Evolutionary conservation across 2,113 vertebrate species (phyloP), one percentile per base, ranked within the genome.

Genomic region (Ascaphus truei): DNA sequence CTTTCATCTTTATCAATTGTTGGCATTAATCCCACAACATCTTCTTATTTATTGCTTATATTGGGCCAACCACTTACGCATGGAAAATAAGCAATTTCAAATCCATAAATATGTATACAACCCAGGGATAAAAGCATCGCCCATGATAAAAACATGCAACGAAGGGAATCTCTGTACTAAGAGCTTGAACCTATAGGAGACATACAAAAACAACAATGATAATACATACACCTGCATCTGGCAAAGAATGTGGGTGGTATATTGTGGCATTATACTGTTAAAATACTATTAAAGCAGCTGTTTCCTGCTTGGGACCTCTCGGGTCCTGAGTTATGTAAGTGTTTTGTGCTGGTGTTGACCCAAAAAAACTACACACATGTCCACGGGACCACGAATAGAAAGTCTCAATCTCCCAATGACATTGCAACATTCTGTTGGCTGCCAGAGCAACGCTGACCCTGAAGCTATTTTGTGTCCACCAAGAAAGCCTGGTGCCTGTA

Each of bases 41-140:
- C 63, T 66, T 36, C 20, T 37, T 29, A 26, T 56, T 66, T 66
- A 66, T 56, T 55, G 63, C 63, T 39, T 66, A 26, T 55, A 52
- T 43, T 56, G 34, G 26, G 62, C 25, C 26, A 39, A 51, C 51
- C 20, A 41, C 55, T 66, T 66, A 27, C 33, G 43, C 48, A 39
- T 55, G 31, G 63, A 18, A 25, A 10, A 55, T 36, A 56, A 30
- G 34, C 63, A 66, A 55, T 66, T 66, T 66, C 53, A 53, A 55
- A 55, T 37, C 41, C 51, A 66, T 66, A 55, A 66, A 66, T 66
- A 66, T 66, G 53, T 55, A 55, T 55, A 33, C 22, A 36, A 37
- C 16, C 18, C 16, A 26, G 26, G 26, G 48, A 56, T 66, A 66
- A 29, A 18, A 52, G 23, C 62, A 30, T 30, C 33, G 20, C 10